Conservation (phyloP, 2,888 invertebrate genomes). For the Strigamia crassipes region DNA sequence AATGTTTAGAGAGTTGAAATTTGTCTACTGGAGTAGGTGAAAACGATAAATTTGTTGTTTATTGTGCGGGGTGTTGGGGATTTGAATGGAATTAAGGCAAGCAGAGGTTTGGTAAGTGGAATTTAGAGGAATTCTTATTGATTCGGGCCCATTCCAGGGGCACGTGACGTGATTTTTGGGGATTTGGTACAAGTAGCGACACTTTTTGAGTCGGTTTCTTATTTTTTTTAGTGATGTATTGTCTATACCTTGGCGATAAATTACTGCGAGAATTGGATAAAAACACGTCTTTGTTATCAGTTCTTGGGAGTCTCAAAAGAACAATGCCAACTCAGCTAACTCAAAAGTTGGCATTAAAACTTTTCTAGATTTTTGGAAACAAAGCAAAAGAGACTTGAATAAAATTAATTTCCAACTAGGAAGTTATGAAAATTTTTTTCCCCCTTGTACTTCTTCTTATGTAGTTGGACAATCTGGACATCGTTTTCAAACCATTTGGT, state of each 20-base stretch:
- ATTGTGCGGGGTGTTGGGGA: background rate
- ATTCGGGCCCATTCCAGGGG: background rate
- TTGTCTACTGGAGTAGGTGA: background rate
- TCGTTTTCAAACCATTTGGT: background rate
- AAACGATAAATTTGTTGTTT: background rate
- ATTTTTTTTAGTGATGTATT: background rate
- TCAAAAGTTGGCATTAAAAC: background rate
- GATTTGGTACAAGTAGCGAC: too few relatives aligned
- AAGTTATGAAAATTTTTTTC: background rate
- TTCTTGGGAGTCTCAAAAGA: background rate
- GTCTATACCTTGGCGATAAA: background rate
- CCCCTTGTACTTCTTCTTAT: too few relatives aligned
- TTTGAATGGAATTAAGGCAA: background rate
- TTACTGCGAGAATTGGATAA: background rate
- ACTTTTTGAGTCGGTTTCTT: too few relatives aligned
- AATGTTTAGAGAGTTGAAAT: background rate
- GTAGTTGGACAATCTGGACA: background rate
- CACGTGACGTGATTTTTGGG: too few relatives aligned
- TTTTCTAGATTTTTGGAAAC: background rate
- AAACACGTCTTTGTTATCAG: background rate
- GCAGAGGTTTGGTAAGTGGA: background rate
- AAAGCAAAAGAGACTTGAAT: background rate
- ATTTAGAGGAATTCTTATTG: background rate
- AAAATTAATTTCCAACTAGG: background rate
- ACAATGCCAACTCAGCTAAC: background rate